Evolutionary conservation across 1,140 invertebrate genomes (phyloP), one percentile per base, ranked within the genome.

Genomic region (Achroia grisella): DNA sequence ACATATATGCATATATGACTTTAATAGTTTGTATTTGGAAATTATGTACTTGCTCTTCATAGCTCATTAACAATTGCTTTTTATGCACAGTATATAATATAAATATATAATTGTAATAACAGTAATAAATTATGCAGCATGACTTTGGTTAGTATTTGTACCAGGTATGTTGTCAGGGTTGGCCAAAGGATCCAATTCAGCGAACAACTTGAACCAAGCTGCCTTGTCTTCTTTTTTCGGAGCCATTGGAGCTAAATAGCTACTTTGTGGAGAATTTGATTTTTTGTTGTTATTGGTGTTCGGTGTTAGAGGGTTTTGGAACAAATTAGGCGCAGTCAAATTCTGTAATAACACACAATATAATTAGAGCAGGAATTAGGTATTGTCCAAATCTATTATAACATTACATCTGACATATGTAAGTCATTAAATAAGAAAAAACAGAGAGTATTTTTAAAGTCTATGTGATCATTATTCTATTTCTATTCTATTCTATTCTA

Each of bases 191-290:
- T 98, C 96, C 28, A 98, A 75, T 79, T 98, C 96, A 29, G 96
- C 94, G 88, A 98, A 98, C 15, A 98, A 86, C 76, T 95, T 95
- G 57, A 97, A 91, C 97, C 97, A 98, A 9, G 89, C 87, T 27
- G 88, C 81, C 60, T 87, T 89, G 39, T 88, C 78, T 34, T 83
- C 83, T 41, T 79, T 86, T 41, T 81, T 82, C 23, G 71, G 74
- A 28, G 44, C 42, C 6, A 48, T 14, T 33, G 51, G 41, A 17
- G 44, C 51, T 10, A 47, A 32, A 30, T 44, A 35, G 53, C 44
- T 13, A 28, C 50, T 52, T 39, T 48, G 51, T 6, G 36, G 48
- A 12, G 57, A 3, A 27, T 48, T 45, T 4, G 44, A 11, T 28
- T 33, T 37, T 32, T 60, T 59, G 11, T 51, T 48, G 17, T 54